Base-by-base conservation (phyloP, 2,113 vertebrate species). In the Xerus inauris region DNA sequence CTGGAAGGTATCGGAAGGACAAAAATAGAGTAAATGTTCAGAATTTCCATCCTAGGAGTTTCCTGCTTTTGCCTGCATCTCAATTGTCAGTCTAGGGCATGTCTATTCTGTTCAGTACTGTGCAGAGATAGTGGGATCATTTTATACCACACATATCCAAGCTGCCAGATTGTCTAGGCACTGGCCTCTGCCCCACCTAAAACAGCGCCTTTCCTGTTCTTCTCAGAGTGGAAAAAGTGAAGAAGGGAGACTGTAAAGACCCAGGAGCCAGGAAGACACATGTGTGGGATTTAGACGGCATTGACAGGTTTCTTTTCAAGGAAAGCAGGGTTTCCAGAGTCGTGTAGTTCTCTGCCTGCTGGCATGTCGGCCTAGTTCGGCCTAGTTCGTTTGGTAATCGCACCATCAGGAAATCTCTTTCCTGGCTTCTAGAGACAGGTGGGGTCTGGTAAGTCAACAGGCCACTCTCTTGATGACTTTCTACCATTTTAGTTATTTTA, bases 11-110 rank as follows among this genome's bases (percentile, higher is more conserved):
- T 89, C 96, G 92, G 85, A 88, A 94, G 96, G 91, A 87, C 95
- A 97, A 97, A 98, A 97, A 97, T 97, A 97, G 94, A 94, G 17
- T 32, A 94, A 97, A 96, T 96, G 75, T 96, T 98, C 94, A 97
- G 57, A 97, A 94, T 97, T 97, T 97, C 96, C 94, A 97, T 88
- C 95, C 91, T 75, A 82, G 85, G 82, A 97, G 96, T 97, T 97
- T 97, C 96, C 97, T 97, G 87, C 92, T 92, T 95, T 95, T 96
- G 87, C 96, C 88, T 92, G 40, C 92, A 94, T 96, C 45, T 93
- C 94, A 89, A 54, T 89, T 97, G 95, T 97, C 71, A 76, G 86
- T 40, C 51, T 51, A 67, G 24, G 81, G 65, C 77, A 75, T 91
- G 82, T 67, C 85, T 75, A 2, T 94, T 90, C 47, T 59, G 11